Conservation (phyloP, 2,888 invertebrate species). For the Allygus modestus region DNA sequence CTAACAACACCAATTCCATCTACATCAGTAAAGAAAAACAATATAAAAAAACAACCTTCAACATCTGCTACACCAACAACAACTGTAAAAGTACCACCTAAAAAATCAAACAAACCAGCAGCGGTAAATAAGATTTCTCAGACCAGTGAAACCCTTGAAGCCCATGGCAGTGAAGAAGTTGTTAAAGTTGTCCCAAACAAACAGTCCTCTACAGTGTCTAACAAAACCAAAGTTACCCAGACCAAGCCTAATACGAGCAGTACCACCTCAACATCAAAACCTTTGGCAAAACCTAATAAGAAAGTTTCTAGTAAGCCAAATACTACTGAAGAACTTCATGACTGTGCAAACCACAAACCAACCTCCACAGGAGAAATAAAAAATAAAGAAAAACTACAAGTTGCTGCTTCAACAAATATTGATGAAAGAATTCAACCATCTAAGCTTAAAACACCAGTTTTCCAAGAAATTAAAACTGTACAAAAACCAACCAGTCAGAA, state of each 20-base stretch:
- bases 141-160: slow-evolving; percentile 47
- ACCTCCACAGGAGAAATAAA: slow-evolving; percentile 1
- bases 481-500: slow-evolving; percentile 30
- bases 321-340: slow-evolving; percentile 9
- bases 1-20: not conserved
- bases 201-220: slow-evolving; percentile 12
- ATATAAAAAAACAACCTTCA: slow-evolving; percentile 5
- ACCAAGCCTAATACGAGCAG: slow-evolving; percentile 15
- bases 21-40: slow-evolving; percentile 50
- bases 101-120: slow-evolving; percentile 60
- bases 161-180: slow-evolving; percentile 45
- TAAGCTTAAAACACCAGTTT: slow-evolving; percentile 23
- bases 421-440: slow-evolving; percentile 36
- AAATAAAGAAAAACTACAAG: slow-evolving; percentile 38
- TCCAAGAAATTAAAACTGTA: slow-evolving; percentile 42
- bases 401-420: slow-evolving; percentile 32
- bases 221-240: slow-evolving; percentile 33
- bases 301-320: slow-evolving; percentile 32
- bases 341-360: slow-evolving; percentile 22
- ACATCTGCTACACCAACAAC: slow-evolving; percentile 7
- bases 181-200: slow-evolving; percentile 50
- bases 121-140: slow-evolving; percentile 20
- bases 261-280: slow-evolving; percentile 5
- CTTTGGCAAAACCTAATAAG: slow-evolving; percentile 1
- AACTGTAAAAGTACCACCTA: not conserved